Percentiles rank a stretch among this genome's conserved stretches.
Evolutionary conservation across 2,888 invertebrate genomes (phyloP).

Genomic region (Philopedon plagiatum): DNA sequence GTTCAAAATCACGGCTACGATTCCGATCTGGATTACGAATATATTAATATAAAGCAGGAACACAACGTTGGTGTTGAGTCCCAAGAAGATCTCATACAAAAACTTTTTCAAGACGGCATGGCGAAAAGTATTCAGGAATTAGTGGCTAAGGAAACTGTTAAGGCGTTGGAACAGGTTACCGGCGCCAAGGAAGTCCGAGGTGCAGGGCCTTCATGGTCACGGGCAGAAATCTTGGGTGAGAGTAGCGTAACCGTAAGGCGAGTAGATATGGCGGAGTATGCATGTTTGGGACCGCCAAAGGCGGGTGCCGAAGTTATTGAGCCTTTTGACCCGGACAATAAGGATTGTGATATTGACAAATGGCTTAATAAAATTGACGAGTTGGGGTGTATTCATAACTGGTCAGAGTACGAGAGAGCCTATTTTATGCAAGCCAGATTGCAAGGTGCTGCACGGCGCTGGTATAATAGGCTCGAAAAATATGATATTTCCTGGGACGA

Average conservation of each 20-base stretch:
- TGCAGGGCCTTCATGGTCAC: background rate
- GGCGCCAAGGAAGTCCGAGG: no score
- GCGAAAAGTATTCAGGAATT: background rate
- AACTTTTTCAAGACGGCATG: background rate
- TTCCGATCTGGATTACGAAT: no score
- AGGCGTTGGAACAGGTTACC: background rate
- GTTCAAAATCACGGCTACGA: no score
- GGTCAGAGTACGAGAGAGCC: slow-evolving; percentile 47
- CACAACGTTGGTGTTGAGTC: no score
- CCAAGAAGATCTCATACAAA: no score
- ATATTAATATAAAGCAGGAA: no score
- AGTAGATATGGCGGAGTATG: background rate
- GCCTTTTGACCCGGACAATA: slow-evolving; percentile 51
- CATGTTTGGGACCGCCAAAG: background rate
- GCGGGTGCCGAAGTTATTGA: slow-evolving; percentile 36
- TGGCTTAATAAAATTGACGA: slow-evolving; percentile 53
- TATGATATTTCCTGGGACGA: slow-evolving; percentile 57
- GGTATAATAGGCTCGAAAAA: slow-evolving; percentile 44
- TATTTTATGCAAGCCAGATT: slow-evolving; percentile 8
- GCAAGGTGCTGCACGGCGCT: slow-evolving; percentile 44
- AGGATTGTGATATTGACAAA: slow-evolving; percentile 41
- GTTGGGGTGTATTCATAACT: slow-evolving; percentile 51
- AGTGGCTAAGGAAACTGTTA: background rate
- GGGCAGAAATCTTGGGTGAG: no score
- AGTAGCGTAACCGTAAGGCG: no score